A percentile compares a stretch with the other conserved stretches of the same genome.
Evolutionary conservation across 2,888 invertebrate genomes (phyloP).

Genomic region (Spialia ferax): DNA sequence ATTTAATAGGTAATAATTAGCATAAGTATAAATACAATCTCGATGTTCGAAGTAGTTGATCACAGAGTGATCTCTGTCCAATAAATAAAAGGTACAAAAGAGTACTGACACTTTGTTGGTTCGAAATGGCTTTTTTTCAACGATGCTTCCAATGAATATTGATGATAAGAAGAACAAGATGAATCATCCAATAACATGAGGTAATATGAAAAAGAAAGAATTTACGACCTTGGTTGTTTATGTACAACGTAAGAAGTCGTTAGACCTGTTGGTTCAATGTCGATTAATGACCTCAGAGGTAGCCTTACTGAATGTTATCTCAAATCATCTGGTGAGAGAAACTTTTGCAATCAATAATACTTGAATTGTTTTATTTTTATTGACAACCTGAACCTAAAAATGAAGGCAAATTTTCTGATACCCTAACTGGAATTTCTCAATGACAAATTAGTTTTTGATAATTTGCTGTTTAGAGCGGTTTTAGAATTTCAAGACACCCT

Average conservation of each 20-base stretch:
- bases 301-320: conserved; percentile 9
- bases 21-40: not conserved
- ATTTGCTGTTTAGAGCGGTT: too few relatives aligned
- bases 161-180: conserved; percentile 33
- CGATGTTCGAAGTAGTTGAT: not conserved
- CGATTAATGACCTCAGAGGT: conserved; percentile 37
- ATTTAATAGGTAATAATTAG: not conserved
- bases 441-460: too few relatives aligned
- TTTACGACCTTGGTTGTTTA: conserved; percentile 32
- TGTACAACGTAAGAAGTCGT: conserved; percentile 25
- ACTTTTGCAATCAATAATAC: not conserved
- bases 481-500: too few relatives aligned
- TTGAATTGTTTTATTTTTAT: too few relatives aligned
- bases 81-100: conserved; percentile 18
- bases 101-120: conserved; percentile 8
- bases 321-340: conserved; percentile 3
- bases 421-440: too few relatives aligned
- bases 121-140: conserved; percentile 19
- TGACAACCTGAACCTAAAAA: too few relatives aligned
- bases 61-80: conserved; percentile 4
- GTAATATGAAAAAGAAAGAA: conserved; percentile 36
- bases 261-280: conserved; percentile 36
- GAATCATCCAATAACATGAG: conserved; percentile 36
- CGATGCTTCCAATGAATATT: conserved; percentile 31
- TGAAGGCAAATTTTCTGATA: too few relatives aligned